Conservation (phyloP, 2,113 vertebrate species). For the Varanus salvator region DNA sequence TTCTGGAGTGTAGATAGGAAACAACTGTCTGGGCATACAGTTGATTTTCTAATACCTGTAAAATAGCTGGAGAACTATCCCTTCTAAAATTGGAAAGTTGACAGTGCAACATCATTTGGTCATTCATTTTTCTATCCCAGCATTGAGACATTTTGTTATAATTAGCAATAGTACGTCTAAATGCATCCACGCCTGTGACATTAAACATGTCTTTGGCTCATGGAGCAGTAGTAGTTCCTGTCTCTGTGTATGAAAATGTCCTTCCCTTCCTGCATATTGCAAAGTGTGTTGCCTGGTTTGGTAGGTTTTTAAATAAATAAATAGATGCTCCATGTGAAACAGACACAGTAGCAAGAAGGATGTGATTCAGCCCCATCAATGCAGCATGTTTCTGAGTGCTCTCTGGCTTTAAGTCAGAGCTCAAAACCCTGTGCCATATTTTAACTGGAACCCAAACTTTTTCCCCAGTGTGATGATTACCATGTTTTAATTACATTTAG, state of each 20-base stretch:
- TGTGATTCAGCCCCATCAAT: constrained; percentile 36
- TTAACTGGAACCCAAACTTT: constrained; percentile 48
- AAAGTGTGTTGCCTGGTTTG: neutral
- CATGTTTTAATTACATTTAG: constrained; percentile 68
- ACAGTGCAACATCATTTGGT: constrained; percentile 20
- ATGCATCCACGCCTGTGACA: constrained; percentile 26
- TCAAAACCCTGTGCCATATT: constrained; percentile 53
- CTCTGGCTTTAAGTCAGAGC: constrained; percentile 48
- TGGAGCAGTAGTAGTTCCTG: constrained; percentile 3
- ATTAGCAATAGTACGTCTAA: constrained; percentile 39
- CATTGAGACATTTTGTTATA: constrained; percentile 13
- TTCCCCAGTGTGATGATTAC: constrained; percentile 47
- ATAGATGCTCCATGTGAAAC: constrained; percentile 35
- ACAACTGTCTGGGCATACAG: neutral
- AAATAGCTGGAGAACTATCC: neutral
- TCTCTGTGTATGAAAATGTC: constrained; percentile 16
- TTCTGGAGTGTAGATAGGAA: neutral
- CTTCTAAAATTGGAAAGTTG: neutral
- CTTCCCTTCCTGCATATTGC: constrained; percentile 37
- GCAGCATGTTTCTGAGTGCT: constrained; percentile 53
- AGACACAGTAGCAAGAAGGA: constrained; percentile 36
- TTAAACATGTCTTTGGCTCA: constrained; percentile 40
- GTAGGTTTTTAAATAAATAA: constrained; percentile 10
- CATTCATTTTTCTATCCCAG: constrained; percentile 27
- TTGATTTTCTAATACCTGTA: neutral